Percentiles rank a stretch among this genome's conserved stretches.
Evolutionary conservation across 2,888 invertebrate species (phyloP).

Genomic region (Amphiduros pacificus): DNA sequence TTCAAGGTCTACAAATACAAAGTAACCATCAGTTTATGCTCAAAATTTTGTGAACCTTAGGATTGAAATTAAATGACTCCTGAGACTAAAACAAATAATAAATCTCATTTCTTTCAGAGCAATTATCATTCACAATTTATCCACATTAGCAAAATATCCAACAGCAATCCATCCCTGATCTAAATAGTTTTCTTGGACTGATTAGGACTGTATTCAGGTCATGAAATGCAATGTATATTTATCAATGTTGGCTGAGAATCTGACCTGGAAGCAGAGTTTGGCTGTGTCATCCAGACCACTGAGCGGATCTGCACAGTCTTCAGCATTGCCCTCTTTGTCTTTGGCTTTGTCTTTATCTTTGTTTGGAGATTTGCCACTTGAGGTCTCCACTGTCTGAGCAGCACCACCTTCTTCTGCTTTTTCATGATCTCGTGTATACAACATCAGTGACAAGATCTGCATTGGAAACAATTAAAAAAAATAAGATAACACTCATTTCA

Average conservation of each 20-base stretch:
- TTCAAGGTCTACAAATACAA: slow-evolving; percentile 43
- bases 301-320: slow-evolving; percentile 28
- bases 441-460: slow-evolving; percentile 53
- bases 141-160: too few species aligned
- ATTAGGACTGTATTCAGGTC: too few species aligned
- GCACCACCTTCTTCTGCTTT: slow-evolving; percentile 3
- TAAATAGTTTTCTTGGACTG: too few species aligned
- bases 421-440: slow-evolving; percentile 46
- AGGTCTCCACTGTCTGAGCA: too few species aligned
- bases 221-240: too few species aligned
- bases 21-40: too few species aligned
- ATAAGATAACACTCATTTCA: neutral
- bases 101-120: too few species aligned
- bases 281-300: slow-evolving; percentile 43
- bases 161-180: too few species aligned
- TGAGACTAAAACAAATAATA: too few species aligned
- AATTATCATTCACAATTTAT: too few species aligned
- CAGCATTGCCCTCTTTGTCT: slow-evolving; percentile 10
- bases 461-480: neutral
- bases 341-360: neutral
- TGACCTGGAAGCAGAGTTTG: slow-evolving; percentile 42
- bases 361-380: neutral
- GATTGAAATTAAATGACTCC: too few species aligned
- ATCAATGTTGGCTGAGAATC: neutral
- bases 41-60: too few species aligned